Evolutionary conservation across 2,113 vertebrate species (phyloP).

Genomic region (Etia nguti): DNA sequence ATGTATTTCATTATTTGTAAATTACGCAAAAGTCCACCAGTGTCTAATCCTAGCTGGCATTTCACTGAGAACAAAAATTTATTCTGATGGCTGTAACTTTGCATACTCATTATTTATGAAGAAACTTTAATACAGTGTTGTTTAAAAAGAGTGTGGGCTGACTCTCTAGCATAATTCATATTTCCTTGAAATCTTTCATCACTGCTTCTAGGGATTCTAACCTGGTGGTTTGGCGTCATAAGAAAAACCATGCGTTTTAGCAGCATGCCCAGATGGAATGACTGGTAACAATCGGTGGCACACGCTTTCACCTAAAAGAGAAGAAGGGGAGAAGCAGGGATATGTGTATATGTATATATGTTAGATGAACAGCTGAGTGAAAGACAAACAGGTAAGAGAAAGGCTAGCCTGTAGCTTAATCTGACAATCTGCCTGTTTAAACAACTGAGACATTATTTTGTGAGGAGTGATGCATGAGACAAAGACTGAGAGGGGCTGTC

Average conservation of each 20-base stretch:
- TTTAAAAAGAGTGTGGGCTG: neutral
- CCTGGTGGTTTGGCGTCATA: constrained; percentile 88
- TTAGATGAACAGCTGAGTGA: neutral
- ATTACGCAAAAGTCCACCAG: neutral
- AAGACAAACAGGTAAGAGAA: neutral
- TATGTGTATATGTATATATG: too few relatives aligned
- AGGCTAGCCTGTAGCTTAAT: neutral
- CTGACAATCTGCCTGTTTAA: neutral
- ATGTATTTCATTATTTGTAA: neutral
- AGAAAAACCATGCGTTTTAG: constrained; percentile 87
- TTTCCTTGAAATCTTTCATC: neutral
- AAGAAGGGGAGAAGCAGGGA: neutral
- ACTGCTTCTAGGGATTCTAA: constrained; percentile 33
- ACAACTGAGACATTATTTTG: neutral
- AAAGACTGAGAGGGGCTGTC: neutral
- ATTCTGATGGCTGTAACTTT: neutral
- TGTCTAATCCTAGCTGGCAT: too few relatives aligned
- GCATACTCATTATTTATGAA: neutral
- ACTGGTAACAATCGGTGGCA: constrained; percentile 71
- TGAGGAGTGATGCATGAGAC: neutral
- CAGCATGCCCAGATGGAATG: constrained; percentile 75
- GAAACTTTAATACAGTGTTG: neutral
- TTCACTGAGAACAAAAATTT: too few relatives aligned
- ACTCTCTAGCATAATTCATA: neutral
- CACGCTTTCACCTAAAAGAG: constrained; percentile 69